phyloP scores from a whole-genome alignment of 1,140 invertebrate species.

The Ceratitis capitata region DNA sequence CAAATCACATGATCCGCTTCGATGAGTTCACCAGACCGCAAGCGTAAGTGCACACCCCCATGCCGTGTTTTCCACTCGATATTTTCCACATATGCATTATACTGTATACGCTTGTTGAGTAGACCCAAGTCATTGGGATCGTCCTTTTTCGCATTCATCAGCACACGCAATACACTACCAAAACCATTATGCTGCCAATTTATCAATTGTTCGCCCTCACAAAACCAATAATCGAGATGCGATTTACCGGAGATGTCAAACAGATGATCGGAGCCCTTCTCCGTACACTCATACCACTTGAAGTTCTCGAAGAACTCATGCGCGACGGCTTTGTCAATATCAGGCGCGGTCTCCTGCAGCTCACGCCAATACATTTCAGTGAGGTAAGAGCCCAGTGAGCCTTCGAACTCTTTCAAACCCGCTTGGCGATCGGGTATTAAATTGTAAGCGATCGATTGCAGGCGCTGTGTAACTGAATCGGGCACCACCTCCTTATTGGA shows the following conservation, averaged over 20 bases:
- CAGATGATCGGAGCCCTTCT: constrained; percentile 71
- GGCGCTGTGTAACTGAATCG: constrained; percentile 48
- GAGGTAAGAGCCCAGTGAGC: constrained; percentile 67
- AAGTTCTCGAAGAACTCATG: constrained; percentile 67
- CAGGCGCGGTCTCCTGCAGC: constrained; percentile 48
- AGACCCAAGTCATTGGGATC: constrained; percentile 49
- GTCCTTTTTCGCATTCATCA: constrained; percentile 62
- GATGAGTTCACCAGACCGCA: constrained; percentile 70
- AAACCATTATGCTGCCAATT: constrained; percentile 74
- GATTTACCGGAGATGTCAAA: constrained; percentile 70
- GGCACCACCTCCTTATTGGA: constrained; percentile 61
- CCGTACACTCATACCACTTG: constrained; percentile 67
- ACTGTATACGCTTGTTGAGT: constrained; percentile 59
- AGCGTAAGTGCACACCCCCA: constrained; percentile 64
- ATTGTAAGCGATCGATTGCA: constrained; percentile 51
- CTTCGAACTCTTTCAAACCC: constrained; percentile 52
- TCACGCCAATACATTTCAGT: constrained; percentile 60
- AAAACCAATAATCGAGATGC: constrained; percentile 69
- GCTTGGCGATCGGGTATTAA: constrained; percentile 53
- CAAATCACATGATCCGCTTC: constrained; percentile 74
- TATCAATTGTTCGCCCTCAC: constrained; percentile 69
- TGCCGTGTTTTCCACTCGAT: constrained; percentile 63
- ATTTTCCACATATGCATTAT: constrained; percentile 67
- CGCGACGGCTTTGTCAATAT: constrained; percentile 53
- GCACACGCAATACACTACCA: constrained; percentile 69